Evolutionary conservation across 2,113 vertebrate genomes (phyloP), one percentile per base, ranked within the genome.

Genomic region (Prietella phreatophila): DNA sequence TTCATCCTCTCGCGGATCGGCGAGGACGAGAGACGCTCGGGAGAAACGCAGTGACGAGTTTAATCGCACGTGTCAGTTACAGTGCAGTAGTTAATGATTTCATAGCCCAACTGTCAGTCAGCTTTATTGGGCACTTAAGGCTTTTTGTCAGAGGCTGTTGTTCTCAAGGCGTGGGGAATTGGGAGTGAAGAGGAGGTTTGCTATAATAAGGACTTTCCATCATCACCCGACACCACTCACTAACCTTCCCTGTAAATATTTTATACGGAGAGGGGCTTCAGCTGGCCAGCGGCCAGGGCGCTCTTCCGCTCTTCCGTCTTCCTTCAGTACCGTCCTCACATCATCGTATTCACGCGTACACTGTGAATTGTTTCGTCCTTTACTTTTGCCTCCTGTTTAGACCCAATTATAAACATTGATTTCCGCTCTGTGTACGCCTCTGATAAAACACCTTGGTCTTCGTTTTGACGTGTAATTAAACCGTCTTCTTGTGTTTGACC

Each of bases 161-260:
- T 93, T 90, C 92, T 95, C 93, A 94, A 94, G 92, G 90, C 88
- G 88, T 92, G 91, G 91, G 92, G 92, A 93, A 94, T 92, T 93
- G 93, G 91, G 93, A 96, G 95, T 95, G 92, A 93, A 94, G 91
- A 93, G 95, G 94, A 93, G 93, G 95, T 93, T 94, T 94, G 95
- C 96, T 98, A 96, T 97, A 97, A 97, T 97, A 97, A 96, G 95
- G 90, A 88, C 94, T 93, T 95, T 95, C 93, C 94, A 93, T 96
- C 96, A 97, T 93, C 95, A 96, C 93, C 93, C 89, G 95, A 97
- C 96, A 97, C 94, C 94, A 96, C 94, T 93, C 94, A 96, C 95
- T 95, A 95, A 96, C 93, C 94, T 94, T 94, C 94, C 91, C 94
- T 85, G 93, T 97, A 95, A 94, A 95, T 96, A 95, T 97, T 96